Percentiles rank a stretch among this genome's conserved stretches.
phyloP scores from a whole-genome alignment of 2,113 vertebrate genomes.

The Elgaria multicarinata region DNA sequence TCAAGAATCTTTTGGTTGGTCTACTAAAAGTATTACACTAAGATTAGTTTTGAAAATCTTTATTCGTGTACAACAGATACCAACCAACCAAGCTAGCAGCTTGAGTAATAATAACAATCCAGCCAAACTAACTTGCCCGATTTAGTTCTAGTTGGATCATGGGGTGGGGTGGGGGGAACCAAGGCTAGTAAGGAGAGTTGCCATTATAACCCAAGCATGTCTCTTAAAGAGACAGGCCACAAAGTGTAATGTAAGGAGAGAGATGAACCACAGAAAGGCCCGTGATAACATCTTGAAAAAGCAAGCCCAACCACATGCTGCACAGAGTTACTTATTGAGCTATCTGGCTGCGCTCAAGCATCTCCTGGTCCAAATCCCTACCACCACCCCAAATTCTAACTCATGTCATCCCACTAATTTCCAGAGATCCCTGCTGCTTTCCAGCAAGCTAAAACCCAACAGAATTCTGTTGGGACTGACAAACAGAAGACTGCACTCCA shows the following conservation, averaged over 20 bases:
- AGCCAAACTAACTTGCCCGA: no score
- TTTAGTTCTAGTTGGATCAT: no score
- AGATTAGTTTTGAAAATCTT: no score
- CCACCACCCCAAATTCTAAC: neutral
- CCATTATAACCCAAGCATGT: no score
- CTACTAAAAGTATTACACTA: no score
- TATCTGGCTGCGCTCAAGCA: neutral
- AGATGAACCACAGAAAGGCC: neutral
- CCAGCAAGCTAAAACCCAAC: neutral
- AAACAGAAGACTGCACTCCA: neutral
- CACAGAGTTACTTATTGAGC: neutral
- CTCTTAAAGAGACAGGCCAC: neutral
- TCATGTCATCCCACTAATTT: neutral
- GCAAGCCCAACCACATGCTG: neutral
- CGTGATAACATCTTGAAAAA: no score
- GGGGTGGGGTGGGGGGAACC: no score
- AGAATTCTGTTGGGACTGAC: conserved; percentile 18
- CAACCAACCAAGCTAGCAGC: no score
- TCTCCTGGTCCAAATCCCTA: neutral
- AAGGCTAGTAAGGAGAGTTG: no score
- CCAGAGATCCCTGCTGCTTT: neutral
- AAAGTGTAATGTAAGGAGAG: neutral
- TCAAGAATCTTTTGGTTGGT: no score
- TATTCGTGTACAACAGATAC: no score
- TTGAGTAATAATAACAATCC: no score